Evolutionary conservation across 2,797 vertebrate species (phyloP), one percentile per base, ranked within the genome.

Genomic region (Neolamprologus multifasciatus): DNA sequence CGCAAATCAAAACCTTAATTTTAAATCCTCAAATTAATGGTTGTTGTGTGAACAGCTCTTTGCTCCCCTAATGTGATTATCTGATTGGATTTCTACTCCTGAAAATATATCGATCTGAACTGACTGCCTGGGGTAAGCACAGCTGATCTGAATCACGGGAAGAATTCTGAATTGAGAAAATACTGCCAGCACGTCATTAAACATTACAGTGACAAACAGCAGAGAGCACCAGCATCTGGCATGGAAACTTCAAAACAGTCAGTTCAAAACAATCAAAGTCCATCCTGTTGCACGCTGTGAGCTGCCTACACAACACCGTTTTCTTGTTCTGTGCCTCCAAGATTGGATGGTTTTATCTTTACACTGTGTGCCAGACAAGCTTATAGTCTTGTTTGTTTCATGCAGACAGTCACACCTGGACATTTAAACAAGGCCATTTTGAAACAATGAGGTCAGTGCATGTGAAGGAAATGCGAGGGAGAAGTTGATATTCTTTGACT

Each of bases 301-400:
- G 10, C 13, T 50, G 23, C 5, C 5, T 26, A 2, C 43, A 2
- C 23, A 19, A 19, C 10, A 76, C 26, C 3, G 0, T 50, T 50
- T 76, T 19, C 16, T 50, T 31, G 26, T 50, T 76, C 9, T 74
- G 7, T 50, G 23, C 1, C 21, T 74, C 40, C 67, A 29, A 48
- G 23, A 74, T 29, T 17, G 67, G 40, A 19, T 74, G 16, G 16
- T 29, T 74, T 74, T 31, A 74, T 74, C 43, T n/a, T 74, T 74
- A 31, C 16, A 8, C 23, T 31, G 43, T 50, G 43, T 50, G 17
- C 26, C 26, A 50, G 45, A 50, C 19, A 50, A 50, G 7, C 43
- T 76, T n/a, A 76, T 50, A n/a, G 26, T 76, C 1, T 31, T 0
- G 12, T 50, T 50, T 76, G 12, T 50, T 74, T 31, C 43, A 50